Percentiles rank a stretch among this genome's conserved stretches.
Evolutionary conservation across 2,888 invertebrate genomes (phyloP).

Genomic region (Erebia epiphron): DNA sequence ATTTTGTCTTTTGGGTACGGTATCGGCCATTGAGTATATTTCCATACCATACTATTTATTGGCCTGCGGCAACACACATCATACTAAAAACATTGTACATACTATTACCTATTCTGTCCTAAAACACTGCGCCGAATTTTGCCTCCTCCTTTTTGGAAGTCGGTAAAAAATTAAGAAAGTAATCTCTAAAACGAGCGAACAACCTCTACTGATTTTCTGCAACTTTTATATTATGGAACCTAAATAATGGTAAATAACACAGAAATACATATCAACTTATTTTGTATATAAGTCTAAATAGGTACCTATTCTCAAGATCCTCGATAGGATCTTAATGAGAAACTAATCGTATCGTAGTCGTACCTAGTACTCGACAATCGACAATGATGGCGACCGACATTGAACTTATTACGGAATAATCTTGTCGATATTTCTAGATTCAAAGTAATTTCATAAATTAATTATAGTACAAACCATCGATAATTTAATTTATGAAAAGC

Average conservation of each 20-base stretch:
- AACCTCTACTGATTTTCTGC: neutral
- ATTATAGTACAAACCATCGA: neutral
- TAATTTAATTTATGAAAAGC: constrained; percentile 22
- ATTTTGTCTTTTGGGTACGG: too few species aligned
- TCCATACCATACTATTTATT: too few species aligned
- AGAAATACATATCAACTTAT: neutral
- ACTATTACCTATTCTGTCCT: too few species aligned
- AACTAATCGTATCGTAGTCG: neutral
- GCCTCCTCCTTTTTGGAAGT: too few species aligned
- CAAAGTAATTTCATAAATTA: neutral
- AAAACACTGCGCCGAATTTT: too few species aligned
- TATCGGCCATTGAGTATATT: too few species aligned
- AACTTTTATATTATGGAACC: neutral
- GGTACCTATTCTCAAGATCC: neutral
- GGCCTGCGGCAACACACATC: too few species aligned
- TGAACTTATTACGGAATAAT: constrained; percentile 42
- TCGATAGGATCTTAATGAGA: constrained; percentile 8
- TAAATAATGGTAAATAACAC: neutral
- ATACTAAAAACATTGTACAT: too few species aligned
- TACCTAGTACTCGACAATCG: constrained; percentile 41
- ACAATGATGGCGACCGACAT: constrained; percentile 49
- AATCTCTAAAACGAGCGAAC: neutral
- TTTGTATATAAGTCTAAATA: neutral
- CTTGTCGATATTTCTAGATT: neutral
- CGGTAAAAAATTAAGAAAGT: too few species aligned